Evolutionary conservation across 2,113 vertebrate species (phyloP).

Genomic region (Verasper variegatus): DNA sequence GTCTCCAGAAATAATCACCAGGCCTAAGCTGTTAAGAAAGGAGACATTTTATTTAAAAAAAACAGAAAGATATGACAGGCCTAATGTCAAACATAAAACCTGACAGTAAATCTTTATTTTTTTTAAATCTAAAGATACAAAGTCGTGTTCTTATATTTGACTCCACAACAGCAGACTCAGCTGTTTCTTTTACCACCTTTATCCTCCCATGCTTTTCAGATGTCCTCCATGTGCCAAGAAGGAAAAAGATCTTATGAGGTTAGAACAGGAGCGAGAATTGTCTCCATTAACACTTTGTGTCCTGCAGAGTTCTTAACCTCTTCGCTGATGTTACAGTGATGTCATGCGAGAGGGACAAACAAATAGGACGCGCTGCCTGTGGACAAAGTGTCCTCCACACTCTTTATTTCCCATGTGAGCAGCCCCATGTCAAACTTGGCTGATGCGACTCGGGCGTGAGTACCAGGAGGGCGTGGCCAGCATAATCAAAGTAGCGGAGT

Average conservation of each 20-base stretch:
- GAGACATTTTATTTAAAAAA: too few species aligned
- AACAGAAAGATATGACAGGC: too few species aligned
- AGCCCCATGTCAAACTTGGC: slow-evolving; percentile 3
- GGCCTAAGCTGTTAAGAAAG: neutral
- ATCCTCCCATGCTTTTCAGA: too few species aligned
- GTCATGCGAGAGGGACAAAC: neutral
- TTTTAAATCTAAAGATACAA: too few species aligned
- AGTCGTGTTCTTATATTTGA: too few species aligned
- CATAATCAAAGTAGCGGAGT: slow-evolving; percentile 48
- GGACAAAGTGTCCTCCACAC: neutral
- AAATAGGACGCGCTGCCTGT: neutral
- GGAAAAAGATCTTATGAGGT: too few species aligned
- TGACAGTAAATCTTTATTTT: too few species aligned
- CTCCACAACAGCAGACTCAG: too few species aligned
- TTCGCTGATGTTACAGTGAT: neutral
- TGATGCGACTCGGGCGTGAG: slow-evolving; percentile 27
- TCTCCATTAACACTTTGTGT: neutral
- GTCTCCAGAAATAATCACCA: neutral
- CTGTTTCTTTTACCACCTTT: too few species aligned
- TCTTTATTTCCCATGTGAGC: neutral
- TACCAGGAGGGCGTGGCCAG: slow-evolving; percentile 70
- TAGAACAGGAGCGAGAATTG: neutral
- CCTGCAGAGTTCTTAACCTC: neutral
- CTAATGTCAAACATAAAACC: too few species aligned
- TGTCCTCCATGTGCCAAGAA: too few species aligned